Evolutionary conservation across 2,888 invertebrate genomes (phyloP).

Genomic region (Dryomyza anilis): DNA sequence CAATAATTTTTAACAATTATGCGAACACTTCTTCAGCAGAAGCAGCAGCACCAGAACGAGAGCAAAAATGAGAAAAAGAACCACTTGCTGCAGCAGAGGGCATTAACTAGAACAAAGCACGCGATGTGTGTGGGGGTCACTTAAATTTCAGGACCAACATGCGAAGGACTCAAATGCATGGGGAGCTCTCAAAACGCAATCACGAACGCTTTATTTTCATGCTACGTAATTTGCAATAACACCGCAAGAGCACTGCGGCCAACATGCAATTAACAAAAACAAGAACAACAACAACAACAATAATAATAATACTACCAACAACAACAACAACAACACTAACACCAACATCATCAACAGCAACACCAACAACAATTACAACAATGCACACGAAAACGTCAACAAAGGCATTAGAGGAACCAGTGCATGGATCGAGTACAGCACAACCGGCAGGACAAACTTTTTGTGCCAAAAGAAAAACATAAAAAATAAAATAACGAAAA

Average conservation of each 20-base stretch:
- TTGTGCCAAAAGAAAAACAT: not conserved
- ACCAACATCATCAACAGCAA: not conserved
- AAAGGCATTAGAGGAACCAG: constrained; percentile 9
- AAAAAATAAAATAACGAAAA: not conserved
- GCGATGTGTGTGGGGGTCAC: not conserved
- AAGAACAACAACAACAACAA: not conserved
- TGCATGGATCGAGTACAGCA: not conserved
- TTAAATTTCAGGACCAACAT: constrained; percentile 6
- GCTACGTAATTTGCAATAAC: constrained; percentile 11
- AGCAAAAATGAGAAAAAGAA: not conserved
- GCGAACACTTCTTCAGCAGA: constrained; percentile 9
- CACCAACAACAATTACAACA: not conserved
- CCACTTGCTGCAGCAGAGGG: not conserved
- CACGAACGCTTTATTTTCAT: constrained; percentile 23
- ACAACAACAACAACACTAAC: not conserved
- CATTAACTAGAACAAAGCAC: not conserved
- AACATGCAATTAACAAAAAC: constrained; percentile 14
- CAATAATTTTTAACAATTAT: constrained; percentile 9
- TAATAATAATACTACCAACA: not conserved
- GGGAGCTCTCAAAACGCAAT: constrained; percentile 19
- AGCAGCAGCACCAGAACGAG: not conserved
- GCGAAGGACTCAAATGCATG: constrained; percentile 17
- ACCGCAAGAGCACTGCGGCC: constrained; percentile 13
- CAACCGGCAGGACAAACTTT: constrained; percentile 11
- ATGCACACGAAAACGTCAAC: constrained; percentile 10